Evolutionary conservation across 2,888 invertebrate species (phyloP).

Genomic region (Sericinus montela): DNA sequence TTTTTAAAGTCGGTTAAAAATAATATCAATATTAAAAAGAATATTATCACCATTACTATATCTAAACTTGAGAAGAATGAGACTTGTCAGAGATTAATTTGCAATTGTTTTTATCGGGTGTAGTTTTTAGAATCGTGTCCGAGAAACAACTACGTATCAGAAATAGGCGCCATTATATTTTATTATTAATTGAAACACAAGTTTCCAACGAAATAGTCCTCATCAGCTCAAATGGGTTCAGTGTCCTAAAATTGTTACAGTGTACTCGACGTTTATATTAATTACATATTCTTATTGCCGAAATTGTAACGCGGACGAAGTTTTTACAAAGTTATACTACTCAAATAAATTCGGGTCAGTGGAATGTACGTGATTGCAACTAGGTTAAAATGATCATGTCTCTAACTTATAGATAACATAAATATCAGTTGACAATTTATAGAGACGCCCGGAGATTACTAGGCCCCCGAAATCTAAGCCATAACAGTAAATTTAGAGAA

Average conservation of each 20-base stretch:
- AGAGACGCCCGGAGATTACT: background rate
- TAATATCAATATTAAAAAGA: too few relatives aligned
- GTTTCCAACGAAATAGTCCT: too few relatives aligned
- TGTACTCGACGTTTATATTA: background rate
- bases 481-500: constrained; percentile 8
- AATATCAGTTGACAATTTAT: background rate
- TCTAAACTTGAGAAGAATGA: too few relatives aligned
- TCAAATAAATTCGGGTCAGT: background rate
- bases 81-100: too few relatives aligned
- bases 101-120: too few relatives aligned
- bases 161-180: too few relatives aligned
- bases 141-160: too few relatives aligned
- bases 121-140: too few relatives aligned
- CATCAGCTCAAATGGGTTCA: too few relatives aligned
- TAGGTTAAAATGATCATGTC: background rate
- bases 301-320: background rate
- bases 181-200: too few relatives aligned
- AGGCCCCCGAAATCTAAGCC: background rate
- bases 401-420: background rate
- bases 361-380: background rate
- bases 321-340: background rate
- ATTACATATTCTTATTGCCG: constrained; percentile 1
- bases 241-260: background rate
- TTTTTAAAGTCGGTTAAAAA: too few relatives aligned
- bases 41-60: too few relatives aligned